These are phyloP conservation scores for Lepisosteus oculatus DNA, from an alignment of 2,113 vertebrate species.

Conservation along the genomic window DNA sequence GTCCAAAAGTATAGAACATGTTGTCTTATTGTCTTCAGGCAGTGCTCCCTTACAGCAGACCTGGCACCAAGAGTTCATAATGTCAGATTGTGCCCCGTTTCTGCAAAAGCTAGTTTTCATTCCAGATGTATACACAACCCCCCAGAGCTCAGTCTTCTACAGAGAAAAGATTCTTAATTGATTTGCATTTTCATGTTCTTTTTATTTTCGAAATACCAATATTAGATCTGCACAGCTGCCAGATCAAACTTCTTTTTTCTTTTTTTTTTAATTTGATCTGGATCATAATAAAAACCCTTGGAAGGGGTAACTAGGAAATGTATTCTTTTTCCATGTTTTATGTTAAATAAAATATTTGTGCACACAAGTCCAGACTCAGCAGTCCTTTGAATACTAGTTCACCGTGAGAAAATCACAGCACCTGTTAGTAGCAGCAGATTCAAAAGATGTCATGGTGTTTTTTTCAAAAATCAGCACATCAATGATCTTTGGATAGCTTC, in stretches of 20 bases:
- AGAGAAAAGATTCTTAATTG: neutral
- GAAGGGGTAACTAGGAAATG: too few relatives aligned
- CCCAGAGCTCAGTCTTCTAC: neutral
- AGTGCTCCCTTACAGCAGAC: too few relatives aligned
- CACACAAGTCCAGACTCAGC: neutral
- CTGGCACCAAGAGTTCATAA: neutral
- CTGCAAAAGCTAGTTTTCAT: slow-evolving; percentile 22
- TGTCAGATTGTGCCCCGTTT: neutral
- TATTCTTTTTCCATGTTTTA: too few relatives aligned
- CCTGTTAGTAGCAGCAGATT: too few relatives aligned
- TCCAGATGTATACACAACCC: neutral
- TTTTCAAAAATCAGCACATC: too few relatives aligned
- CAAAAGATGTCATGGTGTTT: too few relatives aligned
- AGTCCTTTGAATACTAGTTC: too few relatives aligned
- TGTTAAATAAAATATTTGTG: too few relatives aligned
- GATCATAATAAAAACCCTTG: slow-evolving; percentile 15
- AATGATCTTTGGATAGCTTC: too few relatives aligned
- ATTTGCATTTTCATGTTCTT: neutral
- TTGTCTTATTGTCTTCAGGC: too few relatives aligned
- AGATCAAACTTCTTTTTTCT: slow-evolving; percentile 32
- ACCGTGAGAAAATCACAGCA: too few relatives aligned
- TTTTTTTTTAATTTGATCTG: slow-evolving; percentile 21
- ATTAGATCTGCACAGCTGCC: slow-evolving; percentile 36
- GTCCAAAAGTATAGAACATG: neutral
- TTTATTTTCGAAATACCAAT: slow-evolving; percentile 19